Percentiles rank a stretch among this genome's conserved stretches.
Conservation (phyloP, 2,113 vertebrate species). For the Microtus ochrogaster region DNA sequence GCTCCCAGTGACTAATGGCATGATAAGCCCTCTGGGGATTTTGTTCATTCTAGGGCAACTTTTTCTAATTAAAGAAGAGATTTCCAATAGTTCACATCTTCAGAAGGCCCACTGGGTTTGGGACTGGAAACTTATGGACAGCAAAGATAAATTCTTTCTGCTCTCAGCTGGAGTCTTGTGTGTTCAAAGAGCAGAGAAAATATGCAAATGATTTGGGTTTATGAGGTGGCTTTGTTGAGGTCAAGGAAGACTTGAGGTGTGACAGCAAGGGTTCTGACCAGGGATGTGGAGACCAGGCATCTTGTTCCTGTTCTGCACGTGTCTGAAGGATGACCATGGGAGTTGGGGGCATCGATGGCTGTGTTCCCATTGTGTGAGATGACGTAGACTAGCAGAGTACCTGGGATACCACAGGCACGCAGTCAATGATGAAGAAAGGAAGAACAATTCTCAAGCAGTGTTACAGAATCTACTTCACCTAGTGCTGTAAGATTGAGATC, state of each 20-base stretch:
- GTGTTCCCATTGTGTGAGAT: neutral
- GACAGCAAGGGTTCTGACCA: neutral
- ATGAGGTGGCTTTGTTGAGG: neutral
- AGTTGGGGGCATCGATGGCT: neutral
- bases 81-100: slow-evolving; percentile 46
- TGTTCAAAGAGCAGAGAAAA: neutral
- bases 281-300: neutral
- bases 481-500: neutral
- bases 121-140: slow-evolving; percentile 49
- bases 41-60: slow-evolving; percentile 41
- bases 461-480: neutral
- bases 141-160: neutral
- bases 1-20: neutral
- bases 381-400: neutral
- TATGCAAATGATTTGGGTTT: neutral
- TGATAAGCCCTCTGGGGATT: slow-evolving; percentile 42
- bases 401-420: neutral
- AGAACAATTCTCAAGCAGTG: neutral
- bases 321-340: neutral
- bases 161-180: neutral
- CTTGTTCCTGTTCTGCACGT: neutral
- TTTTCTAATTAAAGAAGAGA: slow-evolving; percentile 63
- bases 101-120: neutral
- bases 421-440: neutral
- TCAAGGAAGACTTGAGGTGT: neutral